phyloP scores from a whole-genome alignment of 1,140 invertebrate species.

The Hermetia illucens region DNA sequence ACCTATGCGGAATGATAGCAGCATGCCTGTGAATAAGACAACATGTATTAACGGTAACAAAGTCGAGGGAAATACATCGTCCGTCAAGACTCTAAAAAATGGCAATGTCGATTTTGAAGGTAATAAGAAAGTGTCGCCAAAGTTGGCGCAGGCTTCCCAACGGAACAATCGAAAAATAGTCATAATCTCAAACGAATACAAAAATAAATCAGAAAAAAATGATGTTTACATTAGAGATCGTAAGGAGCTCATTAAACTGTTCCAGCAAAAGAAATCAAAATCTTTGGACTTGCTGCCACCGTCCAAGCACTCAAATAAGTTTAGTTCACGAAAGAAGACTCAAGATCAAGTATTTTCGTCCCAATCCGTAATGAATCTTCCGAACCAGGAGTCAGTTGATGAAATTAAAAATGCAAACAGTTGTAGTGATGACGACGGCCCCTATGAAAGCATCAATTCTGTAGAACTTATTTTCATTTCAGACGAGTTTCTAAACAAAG shows the following conservation, averaged over 20 bases:
- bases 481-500: slow-evolving; percentile 6
- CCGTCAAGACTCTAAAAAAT: not conserved
- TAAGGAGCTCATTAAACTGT: not conserved
- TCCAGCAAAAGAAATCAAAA: not conserved
- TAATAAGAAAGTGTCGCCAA: not conserved
- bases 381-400: too few species aligned
- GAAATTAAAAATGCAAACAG: not conserved
- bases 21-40: not conserved
- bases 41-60: not conserved
- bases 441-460: slow-evolving; percentile 3
- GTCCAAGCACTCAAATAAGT: too few species aligned
- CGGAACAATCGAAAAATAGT: not conserved
- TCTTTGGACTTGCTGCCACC: not conserved
- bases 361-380: too few species aligned
- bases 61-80: not conserved
- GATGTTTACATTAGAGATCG: not conserved
- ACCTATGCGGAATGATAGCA: not conserved
- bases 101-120: not conserved
- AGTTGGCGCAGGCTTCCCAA: not conserved
- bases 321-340: too few species aligned
- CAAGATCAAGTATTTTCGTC: too few species aligned
- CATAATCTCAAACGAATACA: not conserved
- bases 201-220: not conserved
- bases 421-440: not conserved
- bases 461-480: slow-evolving; percentile 8